Conservation (phyloP, 2,888 invertebrate genomes). For the Phyllotreta striolata region DNA sequence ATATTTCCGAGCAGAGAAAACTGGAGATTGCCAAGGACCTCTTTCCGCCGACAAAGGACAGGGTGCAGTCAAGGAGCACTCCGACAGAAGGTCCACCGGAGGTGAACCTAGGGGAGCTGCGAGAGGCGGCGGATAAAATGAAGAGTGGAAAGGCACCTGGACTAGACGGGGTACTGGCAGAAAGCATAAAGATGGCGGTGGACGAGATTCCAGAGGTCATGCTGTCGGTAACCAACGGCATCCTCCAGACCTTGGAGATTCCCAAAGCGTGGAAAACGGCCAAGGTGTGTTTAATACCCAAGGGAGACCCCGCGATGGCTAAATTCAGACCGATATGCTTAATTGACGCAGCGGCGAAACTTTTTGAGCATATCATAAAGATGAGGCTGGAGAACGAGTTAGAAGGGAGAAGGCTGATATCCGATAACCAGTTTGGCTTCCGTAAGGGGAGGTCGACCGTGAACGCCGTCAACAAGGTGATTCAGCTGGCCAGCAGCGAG, state of each 20-base stretch:
- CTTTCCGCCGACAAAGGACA: conserved; percentile 12
- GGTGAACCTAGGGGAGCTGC: not conserved
- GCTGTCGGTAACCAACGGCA: not conserved
- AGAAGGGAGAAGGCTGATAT: not conserved
- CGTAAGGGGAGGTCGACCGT: conserved; percentile 10
- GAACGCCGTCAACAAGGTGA: conserved; percentile 1
- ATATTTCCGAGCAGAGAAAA: not conserved
- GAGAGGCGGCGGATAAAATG: not conserved
- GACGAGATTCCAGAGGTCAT: conserved; percentile 8
- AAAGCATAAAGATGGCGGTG: conserved; percentile 4
- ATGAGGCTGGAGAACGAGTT: not conserved
- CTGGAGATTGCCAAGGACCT: conserved; percentile 9
- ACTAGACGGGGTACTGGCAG: conserved; percentile 1
- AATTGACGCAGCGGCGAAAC: not conserved
- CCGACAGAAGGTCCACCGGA: not conserved
- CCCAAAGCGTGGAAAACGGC: conserved; percentile 7
- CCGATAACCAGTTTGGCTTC: conserved; percentile 14
- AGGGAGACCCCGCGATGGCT: not conserved
- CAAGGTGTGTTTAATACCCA: conserved; percentile 1
- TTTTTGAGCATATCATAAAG: not conserved
- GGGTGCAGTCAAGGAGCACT: not conserved
- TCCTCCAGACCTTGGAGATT: not conserved
- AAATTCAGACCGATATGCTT: conserved; percentile 19
- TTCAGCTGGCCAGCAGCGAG: not conserved
- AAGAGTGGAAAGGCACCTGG: conserved; percentile 13